Base-by-base conservation (phyloP, 1,140 invertebrate genomes). In the Berghia stephanieae region DNA sequence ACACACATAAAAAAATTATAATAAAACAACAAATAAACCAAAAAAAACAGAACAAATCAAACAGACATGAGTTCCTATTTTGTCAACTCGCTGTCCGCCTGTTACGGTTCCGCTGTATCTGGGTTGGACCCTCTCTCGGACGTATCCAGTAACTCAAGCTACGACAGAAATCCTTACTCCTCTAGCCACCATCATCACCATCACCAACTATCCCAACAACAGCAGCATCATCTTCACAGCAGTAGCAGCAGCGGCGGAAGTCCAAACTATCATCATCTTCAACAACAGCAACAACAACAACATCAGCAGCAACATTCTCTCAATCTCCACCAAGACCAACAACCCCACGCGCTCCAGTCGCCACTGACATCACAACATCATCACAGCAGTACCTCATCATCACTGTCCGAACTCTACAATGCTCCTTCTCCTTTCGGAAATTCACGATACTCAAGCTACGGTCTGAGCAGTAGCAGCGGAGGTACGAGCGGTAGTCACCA, bases 11-110 rank as follows among this genome's bases (percentile, higher is more conserved):
- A n/a, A n/a, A n/a, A n/a, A n/a, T n/a, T n/a, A n/a, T n/a, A n/a
- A n/a, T n/a, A n/a, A n/a, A n/a, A n/a, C n/a, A n/a, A n/a, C n/a
- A n/a, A n/a, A n/a, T n/a, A n/a, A n/a, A n/a, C n/a, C n/a, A n/a
- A n/a, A n/a, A n/a, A n/a, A n/a, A n/a, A n/a, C n/a, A n/a, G n/a
- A n/a, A n/a, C n/a, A n/a, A n/a, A 70, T 70, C 24, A 49, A 24
- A 8, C 46, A 72, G 46, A 81, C 75, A 87, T 87, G 86, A 87
- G 86, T 77, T 87, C 86, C 49, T 87, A 87, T 81, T 87, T 87
- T 78, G 86, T 87, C 42, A 87, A 87, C 81, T 87, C 86, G 46
- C 79, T 87, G 46, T 86, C 86, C 36, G 82, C 86, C 66, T 87
- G 86, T 79, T 87, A 87, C 69, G 86, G 86, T 27, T 84, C 86